phyloP scores from a whole-genome alignment of 2,113 vertebrate species.

The Turdus rufiventris region DNA sequence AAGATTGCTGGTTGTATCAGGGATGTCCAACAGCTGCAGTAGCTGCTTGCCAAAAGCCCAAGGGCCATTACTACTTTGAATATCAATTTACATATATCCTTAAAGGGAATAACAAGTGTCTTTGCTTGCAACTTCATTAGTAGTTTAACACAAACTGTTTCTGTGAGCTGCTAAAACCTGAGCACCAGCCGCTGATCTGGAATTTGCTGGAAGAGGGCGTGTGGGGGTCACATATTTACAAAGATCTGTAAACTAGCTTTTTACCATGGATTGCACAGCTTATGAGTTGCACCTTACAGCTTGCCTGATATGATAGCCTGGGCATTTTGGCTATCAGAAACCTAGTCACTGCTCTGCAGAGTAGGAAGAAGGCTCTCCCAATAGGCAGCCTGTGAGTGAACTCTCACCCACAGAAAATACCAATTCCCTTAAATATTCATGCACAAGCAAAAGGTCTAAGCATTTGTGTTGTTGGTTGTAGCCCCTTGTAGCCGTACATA shows the following conservation, averaged over 20 bases:
- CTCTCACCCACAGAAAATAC: not conserved
- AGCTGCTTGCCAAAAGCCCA: not conserved
- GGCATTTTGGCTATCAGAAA: not conserved
- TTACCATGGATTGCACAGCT: rapidly evolving
- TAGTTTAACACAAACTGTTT: not conserved
- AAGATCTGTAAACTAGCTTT: not conserved
- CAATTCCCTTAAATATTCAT: not conserved
- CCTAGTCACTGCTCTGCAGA: not conserved
- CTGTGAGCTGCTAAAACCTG: not conserved
- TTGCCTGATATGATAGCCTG: not conserved
- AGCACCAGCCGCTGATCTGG: not conserved
- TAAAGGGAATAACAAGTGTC: not conserved
- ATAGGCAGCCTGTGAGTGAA: not conserved
- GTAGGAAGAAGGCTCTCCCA: not conserved
- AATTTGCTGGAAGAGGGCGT: not conserved
- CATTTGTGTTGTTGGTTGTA: not conserved
- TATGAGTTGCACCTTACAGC: not conserved
- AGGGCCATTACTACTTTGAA: not conserved
- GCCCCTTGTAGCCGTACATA: not conserved
- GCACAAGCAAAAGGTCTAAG: not conserved
- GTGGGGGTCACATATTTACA: not conserved
- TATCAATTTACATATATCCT: conserved; percentile 13
- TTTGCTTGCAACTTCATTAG: not conserved
- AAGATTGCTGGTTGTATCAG: not conserved
- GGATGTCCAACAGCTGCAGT: conserved; percentile 23